phyloP scores from a whole-genome alignment of 2,113 vertebrate species.

The Neodon shergylaensis region DNA sequence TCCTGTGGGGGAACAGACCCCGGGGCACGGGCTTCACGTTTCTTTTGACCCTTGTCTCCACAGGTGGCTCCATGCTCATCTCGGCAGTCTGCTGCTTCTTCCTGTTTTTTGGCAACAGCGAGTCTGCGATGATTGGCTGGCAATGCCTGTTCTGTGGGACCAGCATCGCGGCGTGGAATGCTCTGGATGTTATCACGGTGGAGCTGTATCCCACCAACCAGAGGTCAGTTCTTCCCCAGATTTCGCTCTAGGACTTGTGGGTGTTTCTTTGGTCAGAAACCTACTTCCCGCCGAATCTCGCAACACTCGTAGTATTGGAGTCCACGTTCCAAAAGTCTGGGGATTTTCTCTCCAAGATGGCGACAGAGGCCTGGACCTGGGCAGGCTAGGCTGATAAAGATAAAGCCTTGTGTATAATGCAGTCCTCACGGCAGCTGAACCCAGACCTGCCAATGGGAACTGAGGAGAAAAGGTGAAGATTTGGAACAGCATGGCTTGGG shows the following conservation, averaged over 20 bases:
- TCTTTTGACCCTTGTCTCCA: neutral
- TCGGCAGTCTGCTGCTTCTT: conserved; percentile 96
- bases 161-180: conserved; percentile 97
- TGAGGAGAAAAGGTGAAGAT: neutral
- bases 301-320: accelerated
- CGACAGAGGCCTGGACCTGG: neutral
- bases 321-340: accelerated
- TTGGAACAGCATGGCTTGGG: too few relatives aligned
- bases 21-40: accelerated
- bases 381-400: neutral
- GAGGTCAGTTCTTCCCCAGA: conserved; percentile 85
- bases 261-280: neutral
- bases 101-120: conserved; percentile 95
- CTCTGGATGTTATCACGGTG: conserved; percentile 95
- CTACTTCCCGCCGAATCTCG: accelerated
- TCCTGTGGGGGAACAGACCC: neutral
- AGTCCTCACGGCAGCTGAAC: neutral
- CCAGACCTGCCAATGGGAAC: neutral
- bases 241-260: too few relatives aligned
- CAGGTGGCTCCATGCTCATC: conserved; percentile 95
- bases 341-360: neutral
- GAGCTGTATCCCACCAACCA: conserved; percentile 96
- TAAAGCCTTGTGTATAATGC: accelerated
- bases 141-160: conserved; percentile 96
- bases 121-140: conserved; percentile 95